These are phyloP conservation scores for Cephus nigrinus DNA, from an alignment of 2,888 invertebrate genomes.

Conservation along the genomic window DNA sequence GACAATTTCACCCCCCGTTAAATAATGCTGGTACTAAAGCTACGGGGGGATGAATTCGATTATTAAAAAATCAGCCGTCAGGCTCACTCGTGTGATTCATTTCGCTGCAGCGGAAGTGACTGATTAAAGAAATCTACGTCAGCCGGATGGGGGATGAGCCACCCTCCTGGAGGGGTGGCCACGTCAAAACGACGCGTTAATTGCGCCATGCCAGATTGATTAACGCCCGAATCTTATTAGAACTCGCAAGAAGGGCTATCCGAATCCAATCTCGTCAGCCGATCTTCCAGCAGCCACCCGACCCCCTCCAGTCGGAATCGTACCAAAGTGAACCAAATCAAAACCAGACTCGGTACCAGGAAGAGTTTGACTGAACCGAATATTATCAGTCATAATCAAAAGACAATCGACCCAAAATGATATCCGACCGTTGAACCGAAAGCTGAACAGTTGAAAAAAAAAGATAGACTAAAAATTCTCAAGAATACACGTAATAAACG, in stretches of 20 bases:
- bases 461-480: not conserved
- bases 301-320: not conserved
- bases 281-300: slow-evolving; percentile 10
- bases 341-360: slow-evolving; percentile 1
- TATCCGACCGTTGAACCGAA: not conserved
- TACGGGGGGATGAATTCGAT: slow-evolving; percentile 27
- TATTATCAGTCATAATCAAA: not conserved
- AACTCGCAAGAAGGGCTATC: slow-evolving; percentile 29
- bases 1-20: not conserved
- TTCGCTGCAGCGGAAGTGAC: slow-evolving; percentile 51
- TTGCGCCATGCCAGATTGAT: slow-evolving; percentile 56
- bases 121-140: slow-evolving; percentile 59
- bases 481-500: not conserved
- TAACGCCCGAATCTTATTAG: slow-evolving; percentile 47
- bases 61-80: slow-evolving; percentile 56
- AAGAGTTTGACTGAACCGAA: slow-evolving; percentile 2
- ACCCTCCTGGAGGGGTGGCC: slow-evolving; percentile 28
- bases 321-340: no score
- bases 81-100: slow-evolving; percentile 55
- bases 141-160: slow-evolving; percentile 27
- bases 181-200: slow-evolving; percentile 57
- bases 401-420: not conserved
- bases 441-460: not conserved
- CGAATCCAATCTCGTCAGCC: slow-evolving; percentile 32
- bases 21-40: not conserved